A percentile compares a stretch with the other conserved stretches of the same genome.
These are phyloP conservation scores for Heteractis magnifica DNA, from an alignment of 92 coral and sea anemone genomes.

Conservation along the genomic window DNA sequence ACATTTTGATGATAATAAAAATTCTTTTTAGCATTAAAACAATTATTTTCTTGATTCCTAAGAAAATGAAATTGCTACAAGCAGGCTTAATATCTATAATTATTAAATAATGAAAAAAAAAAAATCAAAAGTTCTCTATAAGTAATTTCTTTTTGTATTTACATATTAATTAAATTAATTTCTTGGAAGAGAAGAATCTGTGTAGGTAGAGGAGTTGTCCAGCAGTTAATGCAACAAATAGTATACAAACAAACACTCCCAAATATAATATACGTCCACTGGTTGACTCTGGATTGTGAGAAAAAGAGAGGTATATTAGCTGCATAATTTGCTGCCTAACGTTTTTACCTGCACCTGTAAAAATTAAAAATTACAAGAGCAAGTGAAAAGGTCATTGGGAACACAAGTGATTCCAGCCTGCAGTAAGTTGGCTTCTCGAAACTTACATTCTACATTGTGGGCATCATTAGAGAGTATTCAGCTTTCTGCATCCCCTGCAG, in stretches of 20 bases:
- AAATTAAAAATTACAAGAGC: not conserved
- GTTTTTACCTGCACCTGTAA: not conserved
- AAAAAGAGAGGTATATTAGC: not conserved
- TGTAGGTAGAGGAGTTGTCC: slow-evolving; percentile 43
- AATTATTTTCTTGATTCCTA: too few relatives aligned
- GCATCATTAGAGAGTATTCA: too few relatives aligned
- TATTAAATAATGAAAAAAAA: too few relatives aligned
- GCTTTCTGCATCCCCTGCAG: too few relatives aligned
- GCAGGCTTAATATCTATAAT: too few relatives aligned
- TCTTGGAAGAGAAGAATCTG: slow-evolving; percentile 38
- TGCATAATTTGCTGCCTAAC: not conserved
- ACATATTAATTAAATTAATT: slow-evolving; percentile 16
- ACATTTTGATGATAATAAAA: too few relatives aligned
- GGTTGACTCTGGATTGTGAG: slow-evolving; percentile 30
- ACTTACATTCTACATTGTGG: too few relatives aligned
- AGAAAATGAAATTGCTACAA: too few relatives aligned
- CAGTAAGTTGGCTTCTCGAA: too few relatives aligned
- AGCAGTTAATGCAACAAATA: slow-evolving; percentile 25
- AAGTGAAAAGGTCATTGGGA: not conserved
- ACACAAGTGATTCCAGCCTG: not conserved
- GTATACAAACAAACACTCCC: slow-evolving; percentile 30
- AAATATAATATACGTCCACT: slow-evolving; percentile 30
- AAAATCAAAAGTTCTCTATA: slow-evolving; percentile 10
- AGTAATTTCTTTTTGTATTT: slow-evolving; percentile 47
- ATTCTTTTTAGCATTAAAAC: too few relatives aligned